Conservation (phyloP, 2,113 vertebrate species). For the Mormyrus iriodes region DNA sequence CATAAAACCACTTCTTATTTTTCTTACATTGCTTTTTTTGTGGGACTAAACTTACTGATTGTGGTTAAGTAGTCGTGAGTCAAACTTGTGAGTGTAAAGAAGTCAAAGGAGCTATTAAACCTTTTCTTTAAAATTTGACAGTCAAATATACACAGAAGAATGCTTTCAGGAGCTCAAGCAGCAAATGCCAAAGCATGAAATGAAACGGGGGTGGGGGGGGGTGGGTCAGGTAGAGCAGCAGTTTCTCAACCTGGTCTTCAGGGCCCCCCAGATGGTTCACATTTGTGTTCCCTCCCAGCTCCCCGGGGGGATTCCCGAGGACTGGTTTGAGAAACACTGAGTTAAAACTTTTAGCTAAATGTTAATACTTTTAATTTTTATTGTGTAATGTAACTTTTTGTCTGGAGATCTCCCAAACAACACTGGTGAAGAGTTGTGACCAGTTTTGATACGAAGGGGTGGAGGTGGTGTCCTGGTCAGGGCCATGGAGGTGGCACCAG, state of each 20-base stretch:
- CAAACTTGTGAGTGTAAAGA: neutral
- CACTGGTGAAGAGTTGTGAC: no score
- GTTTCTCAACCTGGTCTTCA: neutral
- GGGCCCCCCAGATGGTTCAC: neutral
- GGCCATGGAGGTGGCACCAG: no score
- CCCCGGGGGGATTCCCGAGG: neutral
- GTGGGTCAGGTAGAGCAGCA: neutral
- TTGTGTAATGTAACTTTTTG: no score
- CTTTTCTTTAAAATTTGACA: neutral
- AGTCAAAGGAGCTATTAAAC: neutral
- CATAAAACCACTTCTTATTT: neutral
- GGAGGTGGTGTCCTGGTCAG: no score
- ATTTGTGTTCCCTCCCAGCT: neutral
- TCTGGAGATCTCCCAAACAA: no score
- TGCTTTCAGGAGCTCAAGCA: neutral
- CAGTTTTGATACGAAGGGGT: no score
- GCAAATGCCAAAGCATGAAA: neutral
- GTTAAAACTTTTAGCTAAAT: neutral
- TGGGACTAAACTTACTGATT: neutral
- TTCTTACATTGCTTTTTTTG: neutral
- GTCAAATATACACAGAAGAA: neutral
- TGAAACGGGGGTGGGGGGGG: no score
- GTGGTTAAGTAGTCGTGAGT: neutral
- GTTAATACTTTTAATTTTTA: no score
- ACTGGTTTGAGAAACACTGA: neutral